Evolutionary conservation across 1,140 invertebrate genomes (phyloP).

Genomic region (Orchestia grillus): DNA sequence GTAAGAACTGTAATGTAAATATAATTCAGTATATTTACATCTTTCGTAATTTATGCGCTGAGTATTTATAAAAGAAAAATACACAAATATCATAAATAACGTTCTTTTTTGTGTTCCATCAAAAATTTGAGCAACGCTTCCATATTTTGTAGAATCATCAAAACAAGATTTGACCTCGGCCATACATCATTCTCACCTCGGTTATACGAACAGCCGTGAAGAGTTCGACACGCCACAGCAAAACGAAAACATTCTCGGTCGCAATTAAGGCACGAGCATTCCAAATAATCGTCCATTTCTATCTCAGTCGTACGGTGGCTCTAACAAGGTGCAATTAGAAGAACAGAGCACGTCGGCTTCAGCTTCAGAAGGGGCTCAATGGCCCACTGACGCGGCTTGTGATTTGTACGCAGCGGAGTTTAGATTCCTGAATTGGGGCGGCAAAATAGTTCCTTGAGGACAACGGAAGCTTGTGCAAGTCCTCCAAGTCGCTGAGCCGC

Average conservation of each 20-base stretch:
- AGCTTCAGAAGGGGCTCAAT: background rate
- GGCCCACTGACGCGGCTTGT: background rate
- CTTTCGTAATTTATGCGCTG: no score
- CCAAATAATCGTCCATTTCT: background rate
- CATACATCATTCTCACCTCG: background rate
- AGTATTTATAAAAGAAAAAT: no score
- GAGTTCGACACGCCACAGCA: background rate
- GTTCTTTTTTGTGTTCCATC: no score
- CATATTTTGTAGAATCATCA: background rate
- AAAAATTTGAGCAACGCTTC: no score
- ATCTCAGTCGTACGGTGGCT: background rate
- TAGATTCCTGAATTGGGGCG: background rate
- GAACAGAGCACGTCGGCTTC: background rate
- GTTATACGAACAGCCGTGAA: background rate
- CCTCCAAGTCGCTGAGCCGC: background rate
- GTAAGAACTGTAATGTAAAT: no score
- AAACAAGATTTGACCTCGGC: background rate
- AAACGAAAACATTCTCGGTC: background rate
- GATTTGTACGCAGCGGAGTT: background rate
- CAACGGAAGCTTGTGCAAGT: background rate
- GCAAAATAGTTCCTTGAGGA: background rate
- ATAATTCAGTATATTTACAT: no score
- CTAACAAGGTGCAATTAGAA: background rate
- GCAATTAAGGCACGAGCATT: background rate
- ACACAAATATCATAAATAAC: no score